These are phyloP conservation scores for Oncorhynchus keta DNA, from an alignment of 2,113 vertebrate genomes.

Conservation along the genomic window DNA sequence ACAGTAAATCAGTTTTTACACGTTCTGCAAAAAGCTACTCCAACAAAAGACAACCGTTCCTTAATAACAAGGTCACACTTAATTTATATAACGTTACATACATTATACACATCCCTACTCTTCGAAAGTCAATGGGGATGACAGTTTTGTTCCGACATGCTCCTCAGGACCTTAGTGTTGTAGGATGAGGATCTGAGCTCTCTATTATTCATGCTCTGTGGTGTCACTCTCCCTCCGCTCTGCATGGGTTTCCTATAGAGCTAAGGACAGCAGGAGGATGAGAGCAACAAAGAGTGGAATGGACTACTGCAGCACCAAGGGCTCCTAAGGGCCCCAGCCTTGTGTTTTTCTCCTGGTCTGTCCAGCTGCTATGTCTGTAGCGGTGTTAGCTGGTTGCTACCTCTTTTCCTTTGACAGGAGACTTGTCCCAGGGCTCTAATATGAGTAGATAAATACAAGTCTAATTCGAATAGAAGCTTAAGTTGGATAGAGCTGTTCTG, in stretches of 20 bases:
- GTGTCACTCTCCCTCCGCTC: constrained; percentile 32
- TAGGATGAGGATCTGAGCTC: constrained; percentile 20
- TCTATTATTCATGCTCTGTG: constrained; percentile 62
- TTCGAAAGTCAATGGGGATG: too few relatives aligned
- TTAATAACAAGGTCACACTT: neutral
- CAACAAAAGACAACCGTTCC: neutral
- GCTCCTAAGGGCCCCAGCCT: constrained; percentile 18
- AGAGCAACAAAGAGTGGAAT: constrained; percentile 42
- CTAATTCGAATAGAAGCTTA: neutral
- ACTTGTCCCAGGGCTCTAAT: neutral
- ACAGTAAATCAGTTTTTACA: neutral
- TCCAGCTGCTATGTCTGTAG: constrained; percentile 26
- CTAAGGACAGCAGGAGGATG: constrained; percentile 46
- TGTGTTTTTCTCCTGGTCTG: constrained; percentile 34
- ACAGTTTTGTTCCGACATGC: neutral
- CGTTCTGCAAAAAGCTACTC: neutral
- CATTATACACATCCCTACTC: too few relatives aligned
- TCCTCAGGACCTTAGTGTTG: neutral
- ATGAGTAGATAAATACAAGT: neutral
- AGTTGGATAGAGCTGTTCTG: neutral
- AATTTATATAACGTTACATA: too few relatives aligned
- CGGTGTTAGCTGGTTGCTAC: neutral
- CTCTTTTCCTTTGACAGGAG: neutral
- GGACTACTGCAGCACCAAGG: constrained; percentile 33
- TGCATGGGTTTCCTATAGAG: constrained; percentile 42